Conservation (phyloP, 2,113 vertebrate species). For the Falco punctatus region DNA sequence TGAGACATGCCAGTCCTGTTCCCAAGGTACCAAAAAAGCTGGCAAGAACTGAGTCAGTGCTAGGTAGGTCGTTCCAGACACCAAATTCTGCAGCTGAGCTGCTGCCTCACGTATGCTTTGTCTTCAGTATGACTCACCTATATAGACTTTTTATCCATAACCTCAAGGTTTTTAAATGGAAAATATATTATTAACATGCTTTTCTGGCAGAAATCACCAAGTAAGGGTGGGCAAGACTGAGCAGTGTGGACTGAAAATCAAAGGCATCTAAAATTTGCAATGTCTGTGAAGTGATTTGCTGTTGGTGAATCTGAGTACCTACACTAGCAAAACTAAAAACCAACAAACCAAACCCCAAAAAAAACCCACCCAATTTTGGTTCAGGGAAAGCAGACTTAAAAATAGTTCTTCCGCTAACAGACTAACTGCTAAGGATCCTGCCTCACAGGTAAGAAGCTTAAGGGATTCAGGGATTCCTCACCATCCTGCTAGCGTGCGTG, state of each 20-base stretch:
- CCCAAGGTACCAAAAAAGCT: background rate
- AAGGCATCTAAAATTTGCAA: background rate
- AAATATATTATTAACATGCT: background rate
- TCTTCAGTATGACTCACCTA: background rate
- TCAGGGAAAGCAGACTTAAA: background rate
- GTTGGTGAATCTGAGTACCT: background rate
- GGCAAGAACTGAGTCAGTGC: background rate
- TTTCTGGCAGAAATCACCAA: background rate
- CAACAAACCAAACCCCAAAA: background rate
- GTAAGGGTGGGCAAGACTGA: background rate
- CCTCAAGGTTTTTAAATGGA: background rate
- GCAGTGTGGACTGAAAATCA: background rate
- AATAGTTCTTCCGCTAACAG: background rate
- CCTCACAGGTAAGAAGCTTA: background rate
- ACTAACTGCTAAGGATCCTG: background rate
- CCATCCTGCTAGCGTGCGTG: background rate
- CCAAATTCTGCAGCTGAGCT: background rate
- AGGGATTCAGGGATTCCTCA: background rate
- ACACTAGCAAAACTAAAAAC: background rate
- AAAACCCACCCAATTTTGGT: background rate
- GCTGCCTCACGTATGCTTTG: background rate
- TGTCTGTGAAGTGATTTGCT: background rate
- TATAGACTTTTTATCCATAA: background rate
- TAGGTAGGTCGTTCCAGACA: background rate
- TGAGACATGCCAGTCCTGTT: background rate